These are phyloP conservation scores for Lacerta agilis DNA, from an alignment of 2,797 vertebrate genomes.

Conservation along the genomic window DNA sequence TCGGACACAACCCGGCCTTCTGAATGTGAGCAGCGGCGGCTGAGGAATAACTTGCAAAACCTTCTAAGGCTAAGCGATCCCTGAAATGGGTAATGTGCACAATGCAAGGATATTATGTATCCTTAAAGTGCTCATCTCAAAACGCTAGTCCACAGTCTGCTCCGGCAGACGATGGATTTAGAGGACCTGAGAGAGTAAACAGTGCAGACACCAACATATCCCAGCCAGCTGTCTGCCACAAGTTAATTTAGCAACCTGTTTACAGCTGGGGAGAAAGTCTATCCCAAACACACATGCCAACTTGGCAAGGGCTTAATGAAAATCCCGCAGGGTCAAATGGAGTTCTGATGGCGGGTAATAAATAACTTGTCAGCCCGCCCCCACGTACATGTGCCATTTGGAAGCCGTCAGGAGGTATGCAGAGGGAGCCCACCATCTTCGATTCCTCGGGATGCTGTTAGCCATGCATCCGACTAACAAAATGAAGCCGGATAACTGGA, in stretches of 20 bases:
- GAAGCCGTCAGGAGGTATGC: constrained; percentile 1
- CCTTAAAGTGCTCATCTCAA: neutral
- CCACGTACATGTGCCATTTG: constrained; percentile 40
- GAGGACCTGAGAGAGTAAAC: constrained; percentile 49
- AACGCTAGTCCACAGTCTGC: neutral
- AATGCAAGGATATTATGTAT: constrained; percentile 20
- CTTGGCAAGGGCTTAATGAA: constrained; percentile 84
- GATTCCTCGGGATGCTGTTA: constrained; percentile 1
- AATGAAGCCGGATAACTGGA: neutral
- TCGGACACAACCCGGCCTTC: neutral
- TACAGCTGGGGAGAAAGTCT: constrained; percentile 84
- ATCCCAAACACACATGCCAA: constrained; percentile 80
- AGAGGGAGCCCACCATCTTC: constrained; percentile 20
- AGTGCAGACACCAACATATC: constrained; percentile 65
- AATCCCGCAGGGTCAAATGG: constrained; percentile 83
- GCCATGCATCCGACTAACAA: neutral
- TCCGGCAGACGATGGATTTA: constrained; percentile 58
- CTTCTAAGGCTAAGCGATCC: fast-evolving
- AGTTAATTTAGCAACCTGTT: constrained; percentile 89
- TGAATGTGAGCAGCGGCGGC: neutral
- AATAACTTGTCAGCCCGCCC: constrained; percentile 67
- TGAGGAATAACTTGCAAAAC: neutral
- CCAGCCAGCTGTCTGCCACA: constrained; percentile 85
- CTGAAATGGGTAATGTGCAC: neutral
- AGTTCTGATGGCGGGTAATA: constrained; percentile 79